A percentile compares a stretch with the other conserved stretches of the same genome.
These are phyloP conservation scores for Hemichromis elongatus DNA, from an alignment of 2,113 vertebrate species.

Conservation along the genomic window DNA sequence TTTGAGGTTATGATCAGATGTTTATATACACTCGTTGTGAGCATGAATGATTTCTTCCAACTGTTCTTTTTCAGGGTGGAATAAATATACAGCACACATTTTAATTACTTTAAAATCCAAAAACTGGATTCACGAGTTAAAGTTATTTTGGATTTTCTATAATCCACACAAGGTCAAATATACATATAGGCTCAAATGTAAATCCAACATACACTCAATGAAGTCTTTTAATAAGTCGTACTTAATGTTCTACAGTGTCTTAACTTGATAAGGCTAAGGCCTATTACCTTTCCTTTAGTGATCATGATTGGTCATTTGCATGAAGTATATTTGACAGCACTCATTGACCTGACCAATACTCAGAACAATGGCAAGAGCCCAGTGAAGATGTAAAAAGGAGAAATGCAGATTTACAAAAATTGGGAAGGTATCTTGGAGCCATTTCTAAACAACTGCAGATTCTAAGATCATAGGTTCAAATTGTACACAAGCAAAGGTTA, in stretches of 20 bases:
- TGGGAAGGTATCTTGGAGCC: neutral
- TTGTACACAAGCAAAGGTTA: neutral
- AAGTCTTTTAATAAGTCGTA: no score
- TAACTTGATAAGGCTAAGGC: neutral
- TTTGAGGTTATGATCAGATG: neutral
- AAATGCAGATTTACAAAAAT: neutral
- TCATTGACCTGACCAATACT: neutral
- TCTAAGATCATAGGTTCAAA: neutral
- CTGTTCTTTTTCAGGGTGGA: neutral
- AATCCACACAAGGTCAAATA: neutral
- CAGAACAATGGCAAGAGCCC: neutral
- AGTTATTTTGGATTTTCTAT: neutral
- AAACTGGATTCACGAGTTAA: neutral
- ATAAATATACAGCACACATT: neutral
- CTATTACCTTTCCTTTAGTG: neutral
- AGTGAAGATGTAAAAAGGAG: neutral
- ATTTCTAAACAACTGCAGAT: neutral
- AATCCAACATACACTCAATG: no score
- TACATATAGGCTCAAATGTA: no score
- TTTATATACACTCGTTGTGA: neutral
- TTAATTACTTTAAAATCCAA: neutral
- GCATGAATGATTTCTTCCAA: neutral
- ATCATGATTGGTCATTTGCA: neutral
- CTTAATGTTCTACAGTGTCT: neutral
- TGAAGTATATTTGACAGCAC: neutral